Conservation (phyloP, 2,797 vertebrate genomes). For the Pachyuromys duprasi region DNA sequence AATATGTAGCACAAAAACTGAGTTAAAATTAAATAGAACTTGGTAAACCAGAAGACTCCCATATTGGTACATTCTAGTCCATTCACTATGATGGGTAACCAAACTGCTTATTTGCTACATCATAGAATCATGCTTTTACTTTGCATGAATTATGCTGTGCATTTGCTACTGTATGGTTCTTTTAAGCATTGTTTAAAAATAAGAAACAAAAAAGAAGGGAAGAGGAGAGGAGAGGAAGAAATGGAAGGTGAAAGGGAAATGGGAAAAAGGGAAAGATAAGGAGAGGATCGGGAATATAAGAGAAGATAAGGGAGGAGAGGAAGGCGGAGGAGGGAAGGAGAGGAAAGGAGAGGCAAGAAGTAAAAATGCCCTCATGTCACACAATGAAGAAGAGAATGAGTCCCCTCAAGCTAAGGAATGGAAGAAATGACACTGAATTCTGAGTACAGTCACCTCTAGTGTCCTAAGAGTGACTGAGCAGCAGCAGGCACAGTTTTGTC, state of each 20-base stretch:
- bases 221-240: neutral
- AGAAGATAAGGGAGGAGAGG: no score
- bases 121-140: conserved; percentile 8
- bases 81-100: neutral
- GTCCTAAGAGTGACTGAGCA: neutral
- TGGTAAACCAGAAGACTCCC: neutral
- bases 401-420: neutral
- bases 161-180: neutral
- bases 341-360: neutral
- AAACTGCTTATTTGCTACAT: conserved; percentile 3
- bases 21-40: neutral
- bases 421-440: neutral
- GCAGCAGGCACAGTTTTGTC: neutral
- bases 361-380: neutral
- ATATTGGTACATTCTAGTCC: neutral
- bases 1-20: neutral
- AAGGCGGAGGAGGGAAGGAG: neutral
- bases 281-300: neutral
- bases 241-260: neutral
- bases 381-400: neutral
- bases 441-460: neutral
- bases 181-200: neutral
- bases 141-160: neutral
- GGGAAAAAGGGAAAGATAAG: neutral
- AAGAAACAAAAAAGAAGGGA: neutral